A percentile compares a stretch with the other conserved stretches of the same genome.
Conservation (phyloP, 2,797 vertebrate species). For the Squalus acanthias region DNA sequence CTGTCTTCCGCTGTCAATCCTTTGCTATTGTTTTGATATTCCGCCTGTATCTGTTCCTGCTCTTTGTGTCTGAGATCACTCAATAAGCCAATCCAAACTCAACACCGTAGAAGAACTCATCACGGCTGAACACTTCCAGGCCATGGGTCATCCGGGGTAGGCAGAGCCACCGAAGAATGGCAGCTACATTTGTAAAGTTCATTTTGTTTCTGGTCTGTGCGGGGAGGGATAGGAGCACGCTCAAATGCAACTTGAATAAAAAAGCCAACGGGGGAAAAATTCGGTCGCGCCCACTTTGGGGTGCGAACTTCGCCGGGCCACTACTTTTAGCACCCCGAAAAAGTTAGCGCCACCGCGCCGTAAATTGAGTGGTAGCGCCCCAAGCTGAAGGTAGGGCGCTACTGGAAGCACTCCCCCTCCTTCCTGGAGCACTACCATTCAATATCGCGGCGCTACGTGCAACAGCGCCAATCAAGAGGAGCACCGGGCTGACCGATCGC, state of each 20-base stretch:
- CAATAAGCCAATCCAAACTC: not conserved
- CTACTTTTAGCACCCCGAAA: no score
- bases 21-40: conserved; percentile 12
- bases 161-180: not conserved
- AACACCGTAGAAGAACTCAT: not conserved
- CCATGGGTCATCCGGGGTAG: not conserved
- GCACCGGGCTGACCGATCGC: no score
- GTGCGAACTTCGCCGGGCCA: no score
- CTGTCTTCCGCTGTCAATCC: not conserved
- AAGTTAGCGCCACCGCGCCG: no score
- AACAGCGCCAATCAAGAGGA: no score
- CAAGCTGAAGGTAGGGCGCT: no score
- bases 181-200: not conserved
- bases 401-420: no score
- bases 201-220: not conserved
- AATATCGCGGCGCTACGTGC: no score
- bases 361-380: no score
- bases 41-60: not conserved
- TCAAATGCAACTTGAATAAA: not conserved
- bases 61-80: not conserved
- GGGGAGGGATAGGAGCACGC: not conserved
- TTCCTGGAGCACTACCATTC: no score
- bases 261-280: not conserved
- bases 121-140: not conserved
- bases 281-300: no score